A percentile compares a stretch with the other conserved stretches of the same genome.
These are phyloP conservation scores for Ichneumoninae sp. DNA, from an alignment of 2,888 invertebrate species.

Conservation along the genomic window DNA sequence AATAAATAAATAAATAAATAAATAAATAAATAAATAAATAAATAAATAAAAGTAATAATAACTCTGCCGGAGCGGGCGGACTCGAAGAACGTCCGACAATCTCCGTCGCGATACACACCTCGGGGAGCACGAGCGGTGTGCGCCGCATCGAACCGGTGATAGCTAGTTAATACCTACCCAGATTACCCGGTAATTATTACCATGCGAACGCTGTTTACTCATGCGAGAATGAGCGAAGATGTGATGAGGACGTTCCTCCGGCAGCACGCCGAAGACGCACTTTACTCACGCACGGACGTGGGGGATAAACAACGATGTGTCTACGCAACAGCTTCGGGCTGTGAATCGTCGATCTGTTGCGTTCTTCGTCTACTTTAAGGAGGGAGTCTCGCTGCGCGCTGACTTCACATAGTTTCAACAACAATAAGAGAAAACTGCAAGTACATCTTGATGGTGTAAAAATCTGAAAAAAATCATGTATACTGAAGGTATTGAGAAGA, in stretches of 20 bases:
- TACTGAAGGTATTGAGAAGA: no score
- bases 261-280: conserved; percentile 3
- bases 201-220: conserved; percentile 36
- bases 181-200: conserved; percentile 57
- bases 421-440: no score
- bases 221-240: conserved; percentile 28
- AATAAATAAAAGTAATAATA: neutral
- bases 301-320: neutral
- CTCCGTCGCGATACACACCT: conserved; percentile 8
- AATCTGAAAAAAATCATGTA: no score
- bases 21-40: neutral
- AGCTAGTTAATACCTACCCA: conserved; percentile 69
- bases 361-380: neutral
- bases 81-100: neutral
- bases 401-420: no score
- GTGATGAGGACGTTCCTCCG: neutral
- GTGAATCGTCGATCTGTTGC: neutral
- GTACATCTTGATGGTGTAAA: no score
- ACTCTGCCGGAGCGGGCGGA: neutral
- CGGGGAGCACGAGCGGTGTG: conserved; percentile 36
- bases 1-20: neutral
- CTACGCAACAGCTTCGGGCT: neutral
- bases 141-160: conserved; percentile 72
- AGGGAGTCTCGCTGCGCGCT: no score
- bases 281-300: neutral